Conservation (phyloP, 1,140 invertebrate species). For the Cyrtorhinus lividipennis region DNA sequence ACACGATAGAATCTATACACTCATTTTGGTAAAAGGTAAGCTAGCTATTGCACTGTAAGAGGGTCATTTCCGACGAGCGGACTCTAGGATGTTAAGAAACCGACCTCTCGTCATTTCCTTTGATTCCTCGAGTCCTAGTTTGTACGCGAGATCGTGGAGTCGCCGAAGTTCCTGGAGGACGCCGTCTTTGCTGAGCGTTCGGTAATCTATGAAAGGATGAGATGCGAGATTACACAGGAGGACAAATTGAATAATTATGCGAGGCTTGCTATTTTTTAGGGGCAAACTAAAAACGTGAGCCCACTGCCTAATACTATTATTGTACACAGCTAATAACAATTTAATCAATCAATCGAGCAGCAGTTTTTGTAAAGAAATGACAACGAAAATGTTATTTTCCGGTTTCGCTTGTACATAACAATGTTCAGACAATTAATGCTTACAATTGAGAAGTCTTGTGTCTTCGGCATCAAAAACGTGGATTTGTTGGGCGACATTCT, state of each 20-base stretch:
- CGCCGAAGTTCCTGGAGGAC: slow-evolving; percentile 84
- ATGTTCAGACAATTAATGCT: too few species aligned
- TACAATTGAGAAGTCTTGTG: slow-evolving; percentile 33
- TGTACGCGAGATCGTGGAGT: slow-evolving; percentile 83
- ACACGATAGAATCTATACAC: too few species aligned
- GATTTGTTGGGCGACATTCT: slow-evolving; percentile 26
- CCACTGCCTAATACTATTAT: too few species aligned
- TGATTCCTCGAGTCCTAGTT: slow-evolving; percentile 81
- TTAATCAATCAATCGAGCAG: too few species aligned
- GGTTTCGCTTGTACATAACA: too few species aligned
- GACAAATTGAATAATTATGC: background rate
- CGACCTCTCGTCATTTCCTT: slow-evolving; percentile 94
- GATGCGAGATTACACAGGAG: background rate
- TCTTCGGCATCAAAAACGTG: slow-evolving; percentile 31
- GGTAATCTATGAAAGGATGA: slow-evolving; percentile 23
- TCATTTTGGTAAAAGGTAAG: too few species aligned
- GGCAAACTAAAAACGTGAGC: too few species aligned
- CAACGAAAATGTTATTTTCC: too few species aligned
- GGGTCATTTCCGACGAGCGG: slow-evolving; percentile 18
- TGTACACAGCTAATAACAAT: too few species aligned
- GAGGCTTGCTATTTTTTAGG: too few species aligned
- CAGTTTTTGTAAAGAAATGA: too few species aligned
- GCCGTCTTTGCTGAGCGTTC: slow-evolving; percentile 49
- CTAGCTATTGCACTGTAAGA: slow-evolving; percentile 2
- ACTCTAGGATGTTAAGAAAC: slow-evolving; percentile 62